Percentiles rank a stretch among this genome's conserved stretches.
phyloP scores from a whole-genome alignment of 2,113 vertebrate species.

The Nothobranchius kuhntae region DNA sequence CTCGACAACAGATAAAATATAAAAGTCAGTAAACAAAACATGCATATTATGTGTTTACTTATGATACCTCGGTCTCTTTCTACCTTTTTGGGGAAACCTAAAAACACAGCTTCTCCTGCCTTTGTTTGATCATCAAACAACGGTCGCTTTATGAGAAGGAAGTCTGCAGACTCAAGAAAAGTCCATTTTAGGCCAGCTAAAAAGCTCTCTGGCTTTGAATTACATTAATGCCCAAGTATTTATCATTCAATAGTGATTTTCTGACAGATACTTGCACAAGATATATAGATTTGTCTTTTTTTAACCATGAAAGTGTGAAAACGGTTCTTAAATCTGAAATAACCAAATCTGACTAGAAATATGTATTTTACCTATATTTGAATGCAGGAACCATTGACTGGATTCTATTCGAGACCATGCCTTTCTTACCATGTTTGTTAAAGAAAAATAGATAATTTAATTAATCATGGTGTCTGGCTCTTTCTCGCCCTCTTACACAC shows the following conservation, averaged over 20 bases:
- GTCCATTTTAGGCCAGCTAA: background rate
- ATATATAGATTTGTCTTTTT: background rate
- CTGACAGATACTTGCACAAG: too few species aligned
- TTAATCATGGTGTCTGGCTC: background rate
- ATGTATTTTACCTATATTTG: too few species aligned
- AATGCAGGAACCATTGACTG: too few species aligned
- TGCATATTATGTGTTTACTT: too few species aligned
- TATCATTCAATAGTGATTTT: too few species aligned
- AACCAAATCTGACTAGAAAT: background rate
- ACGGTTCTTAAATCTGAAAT: background rate
- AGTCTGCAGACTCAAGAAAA: background rate
- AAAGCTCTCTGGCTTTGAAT: background rate
- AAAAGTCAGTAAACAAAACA: too few species aligned
- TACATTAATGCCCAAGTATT: too few species aligned
- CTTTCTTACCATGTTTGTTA: background rate
- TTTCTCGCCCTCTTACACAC: background rate
- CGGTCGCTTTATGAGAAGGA: too few species aligned
- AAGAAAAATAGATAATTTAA: background rate
- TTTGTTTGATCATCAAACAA: background rate
- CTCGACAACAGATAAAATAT: too few species aligned
- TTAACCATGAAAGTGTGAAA: too few species aligned
- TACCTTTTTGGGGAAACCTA: background rate
- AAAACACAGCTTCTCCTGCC: background rate
- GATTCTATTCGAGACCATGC: background rate
- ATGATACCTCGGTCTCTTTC: too few species aligned